phyloP scores from a whole-genome alignment of 2,113 vertebrate genomes.

The Glaucomys volans region DNA sequence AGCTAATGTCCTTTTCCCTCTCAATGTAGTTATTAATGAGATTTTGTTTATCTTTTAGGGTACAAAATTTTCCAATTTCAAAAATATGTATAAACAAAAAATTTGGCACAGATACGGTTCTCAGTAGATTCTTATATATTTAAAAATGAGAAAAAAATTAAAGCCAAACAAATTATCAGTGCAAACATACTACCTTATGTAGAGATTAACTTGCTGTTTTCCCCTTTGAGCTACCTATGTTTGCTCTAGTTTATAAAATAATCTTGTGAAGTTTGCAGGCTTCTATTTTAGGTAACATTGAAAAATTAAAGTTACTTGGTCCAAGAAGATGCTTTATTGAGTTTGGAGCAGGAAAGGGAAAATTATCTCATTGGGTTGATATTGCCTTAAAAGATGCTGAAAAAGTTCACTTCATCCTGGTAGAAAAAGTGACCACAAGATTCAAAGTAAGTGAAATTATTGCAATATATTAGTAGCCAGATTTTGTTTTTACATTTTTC shows the following conservation, averaged over 20 bases:
- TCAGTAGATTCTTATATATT: slow-evolving; percentile 21
- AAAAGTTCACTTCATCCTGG: slow-evolving; percentile 93
- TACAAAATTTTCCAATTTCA: slow-evolving; percentile 48
- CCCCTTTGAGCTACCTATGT: slow-evolving; percentile 34
- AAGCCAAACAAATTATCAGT: slow-evolving; percentile 8
- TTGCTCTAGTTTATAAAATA: slow-evolving; percentile 78
- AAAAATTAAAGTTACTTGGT: slow-evolving; percentile 92
- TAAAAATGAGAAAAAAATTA: slow-evolving; percentile 23
- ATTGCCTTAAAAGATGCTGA: slow-evolving; percentile 89
- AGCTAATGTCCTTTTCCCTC: slow-evolving; percentile 15
- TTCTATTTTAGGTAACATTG: slow-evolving; percentile 96
- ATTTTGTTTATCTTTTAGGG: slow-evolving; percentile 18
- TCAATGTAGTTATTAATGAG: slow-evolving; percentile 20
- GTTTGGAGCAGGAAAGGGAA: slow-evolving; percentile 97
- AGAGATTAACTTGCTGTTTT: slow-evolving; percentile 65
- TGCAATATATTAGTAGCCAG: not conserved
- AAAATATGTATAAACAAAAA: not conserved
- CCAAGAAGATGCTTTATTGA: slow-evolving; percentile 94
- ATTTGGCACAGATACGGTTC: not conserved
- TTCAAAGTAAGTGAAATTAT: slow-evolving; percentile 91
- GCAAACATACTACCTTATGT: not conserved
- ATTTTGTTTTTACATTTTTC: slow-evolving; percentile 38
- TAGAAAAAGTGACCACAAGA: slow-evolving; percentile 95
- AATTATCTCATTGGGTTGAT: slow-evolving; percentile 97
- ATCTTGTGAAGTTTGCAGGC: slow-evolving; percentile 89